Base-by-base conservation (phyloP, 2,797 vertebrate genomes). In the Platalea minor region DNA sequence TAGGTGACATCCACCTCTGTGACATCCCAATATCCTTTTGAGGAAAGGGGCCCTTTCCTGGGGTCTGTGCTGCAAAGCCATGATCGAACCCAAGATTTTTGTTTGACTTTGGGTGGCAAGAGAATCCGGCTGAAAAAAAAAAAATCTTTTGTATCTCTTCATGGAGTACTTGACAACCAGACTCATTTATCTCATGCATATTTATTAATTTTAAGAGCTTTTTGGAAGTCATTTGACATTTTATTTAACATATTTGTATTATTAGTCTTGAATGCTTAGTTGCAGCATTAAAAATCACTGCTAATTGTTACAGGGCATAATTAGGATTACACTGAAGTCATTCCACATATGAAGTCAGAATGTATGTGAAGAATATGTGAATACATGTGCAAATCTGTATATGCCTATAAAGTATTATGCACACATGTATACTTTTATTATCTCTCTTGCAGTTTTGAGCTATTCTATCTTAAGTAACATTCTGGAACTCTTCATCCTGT, bases 221-320 rank as follows among this genome's bases (percentile, higher is more conserved):
- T 98, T 97, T 98, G 95, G 96, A 97, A 98, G 96, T 97, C 93
- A 97, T 98, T 98, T 98, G 97, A 98, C 97, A 98, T 98, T 98
- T 98, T 96, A 97, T 98, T 97, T 98, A 97, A 96, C 95, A 94
- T 97, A 97, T 97, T 98, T 98, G 95, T 96, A 97, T 98, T 98
- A 97, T 97, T 98, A 97, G 94, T 91, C 90, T 97, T 97, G 97
- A 98, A 98, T 97, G 92, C 82, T 95, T 98, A 97, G 97, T 98
- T 98, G 95, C 59, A 91, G 90, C 81, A 93, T 95, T 97, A 88
- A 98, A 97, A 97, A 96, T 90, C 96, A 97, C 95, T 96, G 93
- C 79, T 97, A 97, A 97, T 97, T 96, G 91, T 97, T 97, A 93
- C 78, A 81, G 54, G 88, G 56, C 67, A 93, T 95, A 97, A 96